These are phyloP conservation scores for Platycheirus albimanus DNA, from an alignment of 2,888 invertebrate species.

Conservation along the genomic window DNA sequence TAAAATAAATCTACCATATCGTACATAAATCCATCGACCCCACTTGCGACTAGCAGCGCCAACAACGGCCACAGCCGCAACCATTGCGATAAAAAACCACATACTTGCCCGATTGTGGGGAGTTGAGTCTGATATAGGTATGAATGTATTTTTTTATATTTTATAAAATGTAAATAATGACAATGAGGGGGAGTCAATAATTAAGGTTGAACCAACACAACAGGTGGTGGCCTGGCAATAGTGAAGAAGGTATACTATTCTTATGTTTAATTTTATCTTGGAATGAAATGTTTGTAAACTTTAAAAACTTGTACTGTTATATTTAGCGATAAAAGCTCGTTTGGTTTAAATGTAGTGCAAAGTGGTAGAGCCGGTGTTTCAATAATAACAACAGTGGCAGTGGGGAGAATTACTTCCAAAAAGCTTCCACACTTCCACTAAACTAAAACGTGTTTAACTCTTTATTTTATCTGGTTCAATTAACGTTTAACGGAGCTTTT, in stretches of 20 bases:
- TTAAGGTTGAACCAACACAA: conserved; percentile 11
- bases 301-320: not conserved
- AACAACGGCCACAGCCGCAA: conserved; percentile 76
- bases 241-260: not conserved
- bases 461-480: not conserved
- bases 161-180: not conserved
- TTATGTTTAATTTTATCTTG: not conserved
- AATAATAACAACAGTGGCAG: conserved; percentile 6
- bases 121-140: too few relatives aligned
- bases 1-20: conserved; percentile 80
- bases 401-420: conserved; percentile 47
- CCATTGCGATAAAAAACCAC: conserved; percentile 79
- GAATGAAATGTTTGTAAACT: conserved; percentile 17
- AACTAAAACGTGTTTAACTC: conserved; percentile 32
- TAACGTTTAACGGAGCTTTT: not conserved
- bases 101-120: conserved; percentile 75
- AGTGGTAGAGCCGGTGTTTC: conserved; percentile 11
- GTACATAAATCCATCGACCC: conserved; percentile 81
- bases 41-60: conserved; percentile 80
- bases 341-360: conserved; percentile 3
- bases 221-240: conserved; percentile 24
- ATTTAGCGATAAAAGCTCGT: conserved; percentile 26
- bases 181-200: conserved; percentile 56
- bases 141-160: too few relatives aligned
- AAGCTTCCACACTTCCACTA: conserved; percentile 67